Base-by-base conservation (phyloP, 2,888 invertebrate genomes). In the Euclidia mi region DNA sequence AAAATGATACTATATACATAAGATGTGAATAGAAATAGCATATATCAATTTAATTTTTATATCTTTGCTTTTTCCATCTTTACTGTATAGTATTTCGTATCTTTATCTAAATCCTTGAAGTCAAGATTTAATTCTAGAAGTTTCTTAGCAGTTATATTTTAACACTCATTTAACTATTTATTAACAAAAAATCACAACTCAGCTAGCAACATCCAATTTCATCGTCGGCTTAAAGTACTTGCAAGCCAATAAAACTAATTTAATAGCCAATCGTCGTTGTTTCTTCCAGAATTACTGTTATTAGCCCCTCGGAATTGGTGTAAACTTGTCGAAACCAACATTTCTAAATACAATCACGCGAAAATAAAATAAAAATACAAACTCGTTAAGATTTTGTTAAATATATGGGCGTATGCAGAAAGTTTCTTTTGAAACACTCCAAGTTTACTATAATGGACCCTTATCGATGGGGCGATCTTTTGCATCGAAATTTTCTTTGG, bases 401-500 rank as follows among this genome's bases (percentile, higher is more conserved):
- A 78, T 78, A 82, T 84, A 84, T 78, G 83, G 76, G 73, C 60
- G 82, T 86, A 83, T 89, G 89, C 85, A 87, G 81, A 78, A 83
- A 86, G 85, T 90, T 89, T 84, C 72, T 65, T 55, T 57, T 76
- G 71, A 78, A 88, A 86, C 82, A 85, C 85, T 87, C 84, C 71
- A 81, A 89, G 86, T 89, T 85, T 82, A 85, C 87, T 84, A 82
- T 91, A 91, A 91, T 88, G 84, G 87, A 80, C 80, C 82, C 88
- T 90, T 92, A 91, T 92, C 91, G 80, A 66, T 46, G 69, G 69
- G 77, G 71, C 79, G 84, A 91, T 91, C 90, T 84, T 76, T 87
- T 85, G 84, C 78, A 82, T 87, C 84, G 81, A 88, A 90, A 88
- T 88, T 91, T 90, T 90, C 89, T 89, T 90, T 89, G 84, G 85